A percentile compares a stretch with the other conserved stretches of the same genome.
phyloP scores from a whole-genome alignment of 2,797 vertebrate species.

The Rhinogobio ventralis region DNA sequence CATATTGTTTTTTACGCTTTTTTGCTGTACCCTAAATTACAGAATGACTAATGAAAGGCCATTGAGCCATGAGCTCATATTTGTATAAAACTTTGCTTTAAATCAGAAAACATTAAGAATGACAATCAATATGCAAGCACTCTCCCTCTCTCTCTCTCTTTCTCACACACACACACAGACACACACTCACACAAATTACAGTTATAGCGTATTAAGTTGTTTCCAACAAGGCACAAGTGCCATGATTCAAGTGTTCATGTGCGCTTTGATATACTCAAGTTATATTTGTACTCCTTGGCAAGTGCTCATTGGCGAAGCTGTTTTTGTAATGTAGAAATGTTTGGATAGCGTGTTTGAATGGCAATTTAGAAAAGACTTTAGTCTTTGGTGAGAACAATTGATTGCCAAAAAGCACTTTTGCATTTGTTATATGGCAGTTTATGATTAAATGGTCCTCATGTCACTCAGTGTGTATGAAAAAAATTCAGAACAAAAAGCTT shows the following conservation, averaged over 20 bases:
- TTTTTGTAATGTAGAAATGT: neutral
- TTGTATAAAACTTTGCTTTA: slow-evolving; percentile 21
- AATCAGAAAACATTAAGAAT: neutral
- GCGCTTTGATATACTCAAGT: neutral
- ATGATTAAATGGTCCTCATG: neutral
- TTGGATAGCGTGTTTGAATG: neutral
- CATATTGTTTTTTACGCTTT: neutral
- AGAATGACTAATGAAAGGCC: neutral
- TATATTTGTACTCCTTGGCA: slow-evolving; percentile 2
- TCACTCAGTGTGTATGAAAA: neutral
- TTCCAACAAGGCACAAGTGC: slow-evolving; percentile 6
- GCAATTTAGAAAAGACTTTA: neutral
- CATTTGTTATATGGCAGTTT: neutral
- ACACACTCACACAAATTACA: neutral
- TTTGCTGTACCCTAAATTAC: neutral
- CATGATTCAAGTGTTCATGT: neutral
- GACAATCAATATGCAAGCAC: neutral
- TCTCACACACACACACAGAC: neutral
- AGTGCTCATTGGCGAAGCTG: neutral
- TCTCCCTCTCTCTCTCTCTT: too few species aligned
- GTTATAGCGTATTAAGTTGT: slow-evolving; percentile 2
- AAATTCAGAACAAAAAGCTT: neutral
- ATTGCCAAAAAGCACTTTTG: slow-evolving; percentile 11
- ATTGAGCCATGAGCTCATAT: slow-evolving; percentile 5
- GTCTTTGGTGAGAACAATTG: slow-evolving; percentile 25